Percentiles rank a stretch among this genome's conserved stretches.
Conservation (phyloP, 2,797 vertebrate genomes). For the Onychomys torridus region DNA sequence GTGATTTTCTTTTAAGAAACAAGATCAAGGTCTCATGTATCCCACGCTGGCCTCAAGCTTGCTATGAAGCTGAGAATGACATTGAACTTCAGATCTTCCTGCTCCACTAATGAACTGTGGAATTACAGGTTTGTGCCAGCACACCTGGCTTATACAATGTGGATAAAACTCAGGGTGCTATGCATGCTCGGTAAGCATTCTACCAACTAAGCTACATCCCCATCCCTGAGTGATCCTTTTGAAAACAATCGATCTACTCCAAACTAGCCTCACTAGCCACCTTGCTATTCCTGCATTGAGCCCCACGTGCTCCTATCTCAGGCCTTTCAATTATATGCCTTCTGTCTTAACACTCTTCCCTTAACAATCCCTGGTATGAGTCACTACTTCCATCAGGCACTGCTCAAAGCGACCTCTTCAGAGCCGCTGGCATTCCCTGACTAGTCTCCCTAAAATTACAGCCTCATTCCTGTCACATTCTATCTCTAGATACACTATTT, state of each 20-base stretch:
- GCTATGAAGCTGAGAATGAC: neutral
- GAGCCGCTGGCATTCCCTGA: neutral
- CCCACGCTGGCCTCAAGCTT: neutral
- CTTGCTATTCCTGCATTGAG: constrained; percentile 44
- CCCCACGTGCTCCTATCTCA: neutral
- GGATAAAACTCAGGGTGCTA: neutral
- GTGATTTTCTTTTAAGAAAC: neutral
- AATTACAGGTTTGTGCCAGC: neutral
- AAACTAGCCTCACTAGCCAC: neutral
- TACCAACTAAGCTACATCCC: neutral
- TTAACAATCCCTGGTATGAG: neutral
- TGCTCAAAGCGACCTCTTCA: neutral
- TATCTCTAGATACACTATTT: neutral
- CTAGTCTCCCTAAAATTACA: neutral
- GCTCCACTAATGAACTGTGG: neutral
- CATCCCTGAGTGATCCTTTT: neutral
- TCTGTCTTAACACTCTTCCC: neutral
- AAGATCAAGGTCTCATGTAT: neutral
- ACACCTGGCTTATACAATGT: neutral
- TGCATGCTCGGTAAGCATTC: neutral
- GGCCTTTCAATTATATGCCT: neutral
- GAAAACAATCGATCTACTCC: constrained; percentile 16
- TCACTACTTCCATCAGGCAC: constrained; percentile 21
- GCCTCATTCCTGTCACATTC: neutral
- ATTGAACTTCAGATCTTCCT: neutral